Conservation (phyloP, 2,113 vertebrate species). For the Heteronetta atricapilla region DNA sequence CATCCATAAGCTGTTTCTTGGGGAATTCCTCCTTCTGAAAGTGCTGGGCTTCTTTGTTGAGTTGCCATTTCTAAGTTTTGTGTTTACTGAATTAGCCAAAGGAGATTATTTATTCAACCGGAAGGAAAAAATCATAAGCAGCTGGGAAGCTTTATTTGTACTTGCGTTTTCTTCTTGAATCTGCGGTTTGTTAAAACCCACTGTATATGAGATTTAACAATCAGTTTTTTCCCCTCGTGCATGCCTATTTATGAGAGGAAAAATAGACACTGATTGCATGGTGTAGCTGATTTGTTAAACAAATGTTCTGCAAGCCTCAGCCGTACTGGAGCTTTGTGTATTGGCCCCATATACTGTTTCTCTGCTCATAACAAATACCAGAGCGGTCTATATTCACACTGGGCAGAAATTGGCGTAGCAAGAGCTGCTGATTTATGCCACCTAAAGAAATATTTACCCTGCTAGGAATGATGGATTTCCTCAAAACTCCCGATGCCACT, state of each 20-base stretch:
- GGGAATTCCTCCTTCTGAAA: slow-evolving; percentile 41
- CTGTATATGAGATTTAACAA: slow-evolving; percentile 56
- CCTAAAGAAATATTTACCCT: slow-evolving; percentile 5
- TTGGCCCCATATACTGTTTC: not conserved
- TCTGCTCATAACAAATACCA: not conserved
- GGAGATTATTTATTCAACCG: slow-evolving; percentile 43
- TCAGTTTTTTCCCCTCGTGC: slow-evolving; percentile 4
- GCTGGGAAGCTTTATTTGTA: slow-evolving; percentile 14
- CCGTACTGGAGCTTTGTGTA: not conserved
- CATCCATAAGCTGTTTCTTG: slow-evolving; percentile 25
- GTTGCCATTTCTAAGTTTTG: not conserved
- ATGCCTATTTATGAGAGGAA: slow-evolving; percentile 23
- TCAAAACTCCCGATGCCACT: not conserved
- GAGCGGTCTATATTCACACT: not conserved
- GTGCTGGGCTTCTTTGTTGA: not conserved
- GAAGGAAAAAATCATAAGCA: not conserved
- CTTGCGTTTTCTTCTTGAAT: not conserved
- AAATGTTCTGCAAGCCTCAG: not conserved
- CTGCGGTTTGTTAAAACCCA: slow-evolving; percentile 4
- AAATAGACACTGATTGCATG: slow-evolving; percentile 63
- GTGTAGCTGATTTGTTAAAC: slow-evolving; percentile 19
- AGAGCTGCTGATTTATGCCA: not conserved
- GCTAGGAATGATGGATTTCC: not conserved
- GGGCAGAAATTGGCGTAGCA: not conserved
- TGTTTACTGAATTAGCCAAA: not conserved